Evolutionary conservation across 2,888 invertebrate genomes (phyloP).

Genomic region (Ypsolopha sequella): DNA sequence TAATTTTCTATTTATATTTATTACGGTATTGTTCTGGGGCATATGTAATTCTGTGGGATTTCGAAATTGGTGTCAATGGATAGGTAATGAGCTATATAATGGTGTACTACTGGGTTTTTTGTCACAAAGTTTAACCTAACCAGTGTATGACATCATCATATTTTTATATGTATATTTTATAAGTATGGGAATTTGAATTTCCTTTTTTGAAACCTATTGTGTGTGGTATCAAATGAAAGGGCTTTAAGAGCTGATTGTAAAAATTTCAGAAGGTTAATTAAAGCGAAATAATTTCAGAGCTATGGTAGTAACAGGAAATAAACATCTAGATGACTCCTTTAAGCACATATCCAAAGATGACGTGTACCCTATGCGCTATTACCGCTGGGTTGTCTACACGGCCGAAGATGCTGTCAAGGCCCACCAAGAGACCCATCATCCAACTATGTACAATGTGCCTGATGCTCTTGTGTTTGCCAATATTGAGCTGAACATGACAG

Average conservation of each 20-base stretch:
- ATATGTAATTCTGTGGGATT: too few relatives aligned
- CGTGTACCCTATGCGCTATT: slow-evolving; percentile 75
- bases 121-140: too few relatives aligned
- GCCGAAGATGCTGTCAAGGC: slow-evolving; percentile 82
- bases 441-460: slow-evolving; percentile 83
- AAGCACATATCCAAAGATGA: slow-evolving; percentile 61
- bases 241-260: too few relatives aligned
- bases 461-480: slow-evolving; percentile 76
- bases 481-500: slow-evolving; percentile 86
- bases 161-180: too few relatives aligned
- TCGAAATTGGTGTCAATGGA: too few relatives aligned
- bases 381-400: slow-evolving; percentile 67
- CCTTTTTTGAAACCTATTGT: too few relatives aligned
- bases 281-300: slow-evolving; percentile 18
- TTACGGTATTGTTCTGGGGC: too few relatives aligned
- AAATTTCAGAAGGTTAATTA: background rate
- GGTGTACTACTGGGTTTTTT: too few relatives aligned
- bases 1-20: slow-evolving; percentile 8
- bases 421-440: slow-evolving; percentile 86
- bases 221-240: too few relatives aligned
- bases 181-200: too few relatives aligned
- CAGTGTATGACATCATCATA: too few relatives aligned
- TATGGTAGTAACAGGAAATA: slow-evolving; percentile 44
- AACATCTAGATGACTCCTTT: slow-evolving; percentile 70
- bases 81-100: too few relatives aligned